Evolutionary conservation across 2,797 vertebrate species (phyloP), one percentile per base, ranked within the genome.

Genomic region (Kryptolebias ocellatus): DNA sequence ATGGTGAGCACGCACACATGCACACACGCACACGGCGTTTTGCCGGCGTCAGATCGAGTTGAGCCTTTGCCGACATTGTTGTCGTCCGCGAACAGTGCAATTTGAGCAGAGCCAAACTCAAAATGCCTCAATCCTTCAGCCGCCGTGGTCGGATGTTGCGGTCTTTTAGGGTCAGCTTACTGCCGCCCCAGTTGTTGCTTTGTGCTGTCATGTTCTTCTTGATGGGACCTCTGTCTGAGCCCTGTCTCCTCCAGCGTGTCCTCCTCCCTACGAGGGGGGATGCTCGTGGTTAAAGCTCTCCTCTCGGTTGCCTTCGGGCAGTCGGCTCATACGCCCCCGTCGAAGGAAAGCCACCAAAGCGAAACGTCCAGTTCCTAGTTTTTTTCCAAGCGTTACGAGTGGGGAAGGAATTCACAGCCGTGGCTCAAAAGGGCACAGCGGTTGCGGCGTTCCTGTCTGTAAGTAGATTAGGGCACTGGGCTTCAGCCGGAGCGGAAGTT

Each of bases 1-100:
- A 96, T 2, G 96, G 96, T 98, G 91, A 89, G 88, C 50, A 61
- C 3, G 39, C 28, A 47, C 5, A 24, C 24, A 44, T 70, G 63
- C 5, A 5, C 9, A 5, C 34, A 34, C 60, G 24, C 51, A 67
- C 12, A 39, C 45, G 44, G n/a, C 53, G 67, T 54, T 64, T 56
- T 44, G 34, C 66, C 5, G 7, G 52, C 24, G 37, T 6, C n/a
- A 1, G 45, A 52, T 11, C 8, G 24, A 42, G 27, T 78, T 64
- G 31, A 17, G 50, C 20, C 59, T 50, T 51, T 24, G 63, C 27
- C 42, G 28, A 1, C 50, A 52, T 10, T 54, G 57, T 34, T 62
- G 67, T 42, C 54, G 18, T 20, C 0, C 0, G 8, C 8, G 17
- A 71, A 68, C 18, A 57, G 9, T 50, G 3, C 15, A 47, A 46